Evolutionary conservation across 2,888 invertebrate genomes (phyloP), one percentile per base, ranked within the genome.

Genomic region (Tiliacea citrago): DNA sequence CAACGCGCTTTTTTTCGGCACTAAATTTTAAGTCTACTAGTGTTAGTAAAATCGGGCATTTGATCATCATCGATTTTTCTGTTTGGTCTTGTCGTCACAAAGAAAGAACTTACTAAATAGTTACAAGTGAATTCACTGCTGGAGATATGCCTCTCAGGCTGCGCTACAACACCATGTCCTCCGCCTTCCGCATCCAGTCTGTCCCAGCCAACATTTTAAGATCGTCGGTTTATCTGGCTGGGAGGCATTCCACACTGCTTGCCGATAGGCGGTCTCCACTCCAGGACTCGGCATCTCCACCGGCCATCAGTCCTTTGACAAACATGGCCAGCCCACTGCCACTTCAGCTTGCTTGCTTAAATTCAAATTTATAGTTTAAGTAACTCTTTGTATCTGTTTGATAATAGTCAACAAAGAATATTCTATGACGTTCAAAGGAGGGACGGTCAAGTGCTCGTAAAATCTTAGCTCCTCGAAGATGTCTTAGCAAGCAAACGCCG

Each of bases 401-500:
- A 8, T 65, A 45, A 4, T 29, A 9, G 4, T 21, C 29, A 53
- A 8, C 10, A 2, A 55, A 39, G 7, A 24, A 21, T n/a, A 16
- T 35, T 10, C 3, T 16, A 21, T 16, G 4, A 29, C 45, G 16
- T n/a, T 47, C 13, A 24, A 24, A 67, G 24, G 18, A 39, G 2
- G 13, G 51, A 5, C 6, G 12, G 53, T 21, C 8, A n/a, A 8
- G 2, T 29, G 21, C 7, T 68, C 21, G 7, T 29, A 21, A 16
- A 29, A 5, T 42, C 16, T 42, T 5, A 42, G 29, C 29, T 71
- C n/a, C 24, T 18, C 5, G 10, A 51, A 24, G 7, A 16, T 53
- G 18, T 61, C 35, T 53, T 45, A 53, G 60, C 74, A 74, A 73
- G 21, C 7, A 12, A 16, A 24, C 45, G 7, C 35, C 24, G 35